phyloP scores from a whole-genome alignment of 1,140 invertebrate genomes.

The Uloborus diversus region DNA sequence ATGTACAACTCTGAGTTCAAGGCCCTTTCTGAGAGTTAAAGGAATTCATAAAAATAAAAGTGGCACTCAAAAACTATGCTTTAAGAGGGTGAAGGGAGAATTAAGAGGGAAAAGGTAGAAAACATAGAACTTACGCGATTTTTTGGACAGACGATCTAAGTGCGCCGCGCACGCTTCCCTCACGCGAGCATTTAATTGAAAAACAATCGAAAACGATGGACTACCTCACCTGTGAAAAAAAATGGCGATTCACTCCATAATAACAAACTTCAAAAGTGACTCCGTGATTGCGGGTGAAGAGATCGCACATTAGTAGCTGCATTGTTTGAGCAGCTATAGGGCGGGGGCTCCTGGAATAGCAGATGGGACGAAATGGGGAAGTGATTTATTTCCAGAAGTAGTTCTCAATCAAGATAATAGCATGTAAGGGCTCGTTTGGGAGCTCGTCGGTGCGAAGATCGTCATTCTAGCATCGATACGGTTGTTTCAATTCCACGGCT shows the following conservation, averaged over 20 bases:
- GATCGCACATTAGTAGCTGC: no score
- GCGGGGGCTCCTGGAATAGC: background rate
- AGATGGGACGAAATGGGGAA: constrained; percentile 13
- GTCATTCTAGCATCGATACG: constrained; percentile 18
- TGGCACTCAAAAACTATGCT: no score
- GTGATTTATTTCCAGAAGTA: constrained; percentile 21
- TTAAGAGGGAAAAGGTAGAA: no score
- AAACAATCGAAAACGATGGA: background rate
- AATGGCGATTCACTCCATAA: background rate
- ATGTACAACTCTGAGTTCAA: no score
- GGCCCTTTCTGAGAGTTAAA: no score
- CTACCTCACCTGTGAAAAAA: background rate
- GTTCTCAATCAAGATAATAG: constrained; percentile 32
- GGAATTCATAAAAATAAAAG: no score
- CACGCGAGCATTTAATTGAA: background rate
- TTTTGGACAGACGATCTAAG: no score
- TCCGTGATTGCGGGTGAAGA: no score
- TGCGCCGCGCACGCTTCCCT: background rate
- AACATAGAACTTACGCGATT: no score
- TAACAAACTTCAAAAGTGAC: background rate
- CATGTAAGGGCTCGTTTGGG: constrained; percentile 32
- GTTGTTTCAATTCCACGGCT: no score
- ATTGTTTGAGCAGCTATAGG: no score
- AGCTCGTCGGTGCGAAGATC: constrained; percentile 20
- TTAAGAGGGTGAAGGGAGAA: no score